Evolutionary conservation across 2,113 vertebrate genomes (phyloP), one percentile per base, ranked within the genome.

Genomic region (Rissa tridactyla): DNA sequence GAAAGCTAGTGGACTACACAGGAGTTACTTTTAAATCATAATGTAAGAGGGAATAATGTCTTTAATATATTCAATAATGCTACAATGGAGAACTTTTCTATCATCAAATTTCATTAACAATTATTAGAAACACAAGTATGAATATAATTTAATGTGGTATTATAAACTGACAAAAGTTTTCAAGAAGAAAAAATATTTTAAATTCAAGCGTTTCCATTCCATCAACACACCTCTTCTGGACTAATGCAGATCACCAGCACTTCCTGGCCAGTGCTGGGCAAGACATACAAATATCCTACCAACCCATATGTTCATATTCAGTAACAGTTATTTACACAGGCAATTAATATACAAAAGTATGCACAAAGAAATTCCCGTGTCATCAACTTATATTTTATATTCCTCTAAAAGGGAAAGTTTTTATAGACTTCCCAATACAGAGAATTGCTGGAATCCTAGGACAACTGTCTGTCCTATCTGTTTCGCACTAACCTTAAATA

Each of bases 111-210:
- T 61, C 30, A 32, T 14, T 23, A 64, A 36, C 22, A 58, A 62
- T 4, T 0, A 52, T 5, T 30, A 47, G 82, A 85, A 84, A 36
- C 19, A 11, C 5, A 51, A 32, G 20, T 2, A 36, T 0, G 4
- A 52, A 19, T 4, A 40, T 34, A 38, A 29, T 14, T 38, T 30
- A 11, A 62, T 18, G 5, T 10, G 8, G 6, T 15, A 29, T 30
- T 82, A 42, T n/a, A 80, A 94, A 78, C 5, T 9, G 4, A n/a
- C 10, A 25, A 1, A 51, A 51, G 29, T 78, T 73, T 72, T 38
- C 58, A 44, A 49, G 22, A 64, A 69, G 34, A 14, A 62, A 57
- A 62, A 82, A 3, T 7, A 15, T 25, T 69, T 32, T 25, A 6
- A 38, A 34, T 42, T 21, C 27, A 16, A 30, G 23, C 6, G 40